These are phyloP conservation scores for Gryon sp. DNA, from an alignment of 1,140 invertebrate species.

Conservation along the genomic window DNA sequence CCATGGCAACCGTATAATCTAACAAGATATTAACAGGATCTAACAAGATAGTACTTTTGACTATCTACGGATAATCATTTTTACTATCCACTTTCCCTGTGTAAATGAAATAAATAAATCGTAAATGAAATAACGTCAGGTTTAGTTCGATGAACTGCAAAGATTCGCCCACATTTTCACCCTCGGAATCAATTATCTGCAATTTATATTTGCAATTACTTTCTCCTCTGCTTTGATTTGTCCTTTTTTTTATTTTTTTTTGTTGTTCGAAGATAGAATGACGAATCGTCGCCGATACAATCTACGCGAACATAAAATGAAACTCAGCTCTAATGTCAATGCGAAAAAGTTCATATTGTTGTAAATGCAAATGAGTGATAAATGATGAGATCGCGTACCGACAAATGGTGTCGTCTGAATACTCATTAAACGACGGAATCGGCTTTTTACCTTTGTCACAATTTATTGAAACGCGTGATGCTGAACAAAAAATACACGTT, in stretches of 20 bases:
- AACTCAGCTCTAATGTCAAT: slow-evolving; percentile 28
- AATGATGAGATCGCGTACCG: slow-evolving; percentile 7
- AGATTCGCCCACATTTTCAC: slow-evolving; percentile 71
- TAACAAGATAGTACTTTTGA: too few relatives aligned
- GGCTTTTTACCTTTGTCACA: too few relatives aligned
- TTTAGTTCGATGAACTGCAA: slow-evolving; percentile 58
- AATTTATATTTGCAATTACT: slow-evolving; percentile 71
- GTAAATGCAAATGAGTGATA: slow-evolving; percentile 53
- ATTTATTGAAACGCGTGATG: too few relatives aligned
- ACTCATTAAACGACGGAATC: slow-evolving; percentile 28
- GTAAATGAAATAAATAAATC: slow-evolving; percentile 8
- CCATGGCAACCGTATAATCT: too few relatives aligned
- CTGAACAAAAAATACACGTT: too few relatives aligned
- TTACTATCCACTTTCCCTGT: too few relatives aligned
- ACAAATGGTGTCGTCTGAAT: slow-evolving; percentile 32
- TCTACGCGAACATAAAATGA: slow-evolving; percentile 43
- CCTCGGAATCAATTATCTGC: slow-evolving; percentile 72
- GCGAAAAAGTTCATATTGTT: slow-evolving; percentile 47
- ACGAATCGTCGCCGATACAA: slow-evolving; percentile 48
- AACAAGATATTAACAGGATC: too few relatives aligned
- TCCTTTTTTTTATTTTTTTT: too few relatives aligned
- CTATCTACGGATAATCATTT: too few relatives aligned
- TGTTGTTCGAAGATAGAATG: too few relatives aligned
- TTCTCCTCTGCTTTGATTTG: too few relatives aligned
- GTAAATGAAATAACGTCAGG: slow-evolving; percentile 35